Base-by-base conservation (phyloP, 1,140 invertebrate genomes). In the Ceratitis capitata region DNA sequence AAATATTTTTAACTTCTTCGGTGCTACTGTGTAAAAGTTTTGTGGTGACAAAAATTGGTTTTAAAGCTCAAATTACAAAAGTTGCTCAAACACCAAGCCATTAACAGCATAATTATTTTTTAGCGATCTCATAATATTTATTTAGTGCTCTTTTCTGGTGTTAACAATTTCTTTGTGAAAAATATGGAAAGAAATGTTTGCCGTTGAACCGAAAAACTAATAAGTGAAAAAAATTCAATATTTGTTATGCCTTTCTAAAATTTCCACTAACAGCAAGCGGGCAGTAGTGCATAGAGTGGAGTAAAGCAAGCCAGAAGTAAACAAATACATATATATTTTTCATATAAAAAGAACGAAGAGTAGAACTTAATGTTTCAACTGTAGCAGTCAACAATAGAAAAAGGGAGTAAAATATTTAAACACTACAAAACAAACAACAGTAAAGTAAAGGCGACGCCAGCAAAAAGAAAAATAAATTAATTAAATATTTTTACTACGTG, bases 401-500 rank as follows among this genome's bases (percentile, higher is more conserved):
- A n/a, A n/a, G n/a, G n/a, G 29, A 23, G 58, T 14, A 29, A 32
- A 4, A 14, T 6, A 78, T 23, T n/a, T 12, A 78, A 26, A 26
- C 23, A 61, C 56, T 23, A 78, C 69, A 64, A 64, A 12, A n/a
- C n/a, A n/a, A 78, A 45, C 35, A 78, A 78, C 69, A 78, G 26
- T 9, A 45, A 35, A 3, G 6, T 45, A 23, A 2, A 42, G 69
- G 19, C 69, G 3, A 35, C 45, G 23, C 32, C n/a, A 9, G 69
- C 39, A 35, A 78, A 78, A 19, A 39, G 4, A 5, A n/a, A 26
- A 26, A 32, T 78, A 3, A 23, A 10, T 29, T 61, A 45, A 69
- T 39, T 7, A 69, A 69, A 69, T 2, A 42, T 42, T 69, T 69
- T 69, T 69, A 47, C 29, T 64, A 35, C 26, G 2, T n/a, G n/a